phyloP scores from a whole-genome alignment of 2,888 invertebrate genomes.

The Orthosia cruda region DNA sequence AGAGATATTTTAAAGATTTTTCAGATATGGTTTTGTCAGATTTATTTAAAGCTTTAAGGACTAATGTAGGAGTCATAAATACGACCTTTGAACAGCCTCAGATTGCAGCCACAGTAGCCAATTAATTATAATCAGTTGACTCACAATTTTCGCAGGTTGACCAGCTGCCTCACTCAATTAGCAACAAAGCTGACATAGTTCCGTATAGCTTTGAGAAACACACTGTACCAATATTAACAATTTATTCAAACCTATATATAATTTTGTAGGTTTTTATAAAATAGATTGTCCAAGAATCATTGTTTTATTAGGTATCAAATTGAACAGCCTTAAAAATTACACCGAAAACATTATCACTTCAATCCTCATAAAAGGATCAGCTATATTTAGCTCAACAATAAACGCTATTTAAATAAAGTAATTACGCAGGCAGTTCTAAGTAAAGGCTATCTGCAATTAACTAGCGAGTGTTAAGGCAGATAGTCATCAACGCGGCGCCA shows the following conservation, averaged over 20 bases:
- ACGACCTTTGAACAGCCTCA: constrained; percentile 44
- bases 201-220: constrained; percentile 7
- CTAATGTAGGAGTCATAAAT: background rate
- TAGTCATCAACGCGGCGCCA: constrained; percentile 55
- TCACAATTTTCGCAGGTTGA: constrained; percentile 61
- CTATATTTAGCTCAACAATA: constrained; percentile 38
- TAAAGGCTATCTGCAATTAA: constrained; percentile 43
- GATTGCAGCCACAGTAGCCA: constrained; percentile 54
- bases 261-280: background rate
- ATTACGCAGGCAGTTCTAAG: constrained; percentile 39
- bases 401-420: constrained; percentile 58
- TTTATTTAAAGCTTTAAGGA: background rate
- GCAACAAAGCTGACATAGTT: constrained; percentile 36
- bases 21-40: background rate
- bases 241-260: background rate
- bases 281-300: no score
- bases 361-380: constrained; percentile 1
- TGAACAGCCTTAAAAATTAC: background rate
- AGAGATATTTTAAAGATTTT: background rate
- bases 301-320: background rate
- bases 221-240: background rate
- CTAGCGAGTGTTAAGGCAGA: constrained; percentile 40
- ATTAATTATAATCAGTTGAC: constrained; percentile 61
- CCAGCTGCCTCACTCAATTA: constrained; percentile 55
- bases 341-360: no score